Base-by-base conservation (phyloP, 2,888 invertebrate genomes). In the Cephus runcator region DNA sequence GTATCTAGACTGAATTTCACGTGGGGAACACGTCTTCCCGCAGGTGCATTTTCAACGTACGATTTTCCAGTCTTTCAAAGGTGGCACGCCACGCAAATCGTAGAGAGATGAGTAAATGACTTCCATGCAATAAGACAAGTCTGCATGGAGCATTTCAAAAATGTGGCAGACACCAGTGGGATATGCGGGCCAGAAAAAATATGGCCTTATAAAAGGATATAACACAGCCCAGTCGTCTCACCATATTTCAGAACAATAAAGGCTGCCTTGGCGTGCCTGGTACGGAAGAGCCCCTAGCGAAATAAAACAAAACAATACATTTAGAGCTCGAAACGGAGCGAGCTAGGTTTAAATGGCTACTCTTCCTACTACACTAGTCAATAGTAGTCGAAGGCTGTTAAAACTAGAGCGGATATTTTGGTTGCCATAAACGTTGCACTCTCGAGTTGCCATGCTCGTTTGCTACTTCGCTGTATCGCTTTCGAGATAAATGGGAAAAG, bases 251-350 rank as follows among this genome's bases (percentile, higher is more conserved):
- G 82, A 81, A 81, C 85, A 85, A 85, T 87, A 87, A 83, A 84
- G 81, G 75, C 81, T 75, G 79, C 79, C 77, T 75, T 77, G 80
- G 81, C 85, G 85, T 86, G 81, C 85, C 88, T 86, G 87, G 87
- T 84, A 88, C 86, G 83, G 83, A 81, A 83, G 83, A 81, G 83
- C 83, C 81, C 87, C 74, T 81, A 31, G 81, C 77, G 85, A 85
- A 88, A 89, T 88, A 89, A 89, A 88, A 89, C 86, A 87, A 88
- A 88, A 86, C 86, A 88, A 85, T 87, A 86, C 86, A 85, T 86
- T 86, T 85, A 85, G 56, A 56, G 84, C 79, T 80, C 79, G 80
- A 81, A 79, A 79, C 80, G 80, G 76, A 79, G 80, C 77, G 71
- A 71, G 81, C 80, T 79, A 79, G 79, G 80, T 76, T 85, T 85